These are phyloP conservation scores for Uromys caudimaculatus DNA, from an alignment of 2,797 vertebrate species.

Conservation along the genomic window DNA sequence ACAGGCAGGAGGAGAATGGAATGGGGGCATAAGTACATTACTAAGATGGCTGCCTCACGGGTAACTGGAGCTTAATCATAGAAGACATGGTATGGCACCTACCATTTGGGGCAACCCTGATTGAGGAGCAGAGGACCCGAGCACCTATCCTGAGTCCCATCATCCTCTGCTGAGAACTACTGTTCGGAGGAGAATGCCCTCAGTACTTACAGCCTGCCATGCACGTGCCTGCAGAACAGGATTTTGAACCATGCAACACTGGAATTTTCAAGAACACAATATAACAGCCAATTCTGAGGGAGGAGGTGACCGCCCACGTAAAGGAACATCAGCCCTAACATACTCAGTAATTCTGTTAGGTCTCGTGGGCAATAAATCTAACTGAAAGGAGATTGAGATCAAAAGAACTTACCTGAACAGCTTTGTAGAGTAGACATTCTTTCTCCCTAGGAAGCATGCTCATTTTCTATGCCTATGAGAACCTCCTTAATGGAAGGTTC, in stretches of 20 bases:
- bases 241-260: background rate
- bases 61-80: background rate
- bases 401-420: background rate
- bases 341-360: background rate
- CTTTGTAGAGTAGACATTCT: background rate
- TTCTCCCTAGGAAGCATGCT: background rate
- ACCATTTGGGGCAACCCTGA: background rate
- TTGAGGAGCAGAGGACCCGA: background rate
- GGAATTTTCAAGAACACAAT: background rate
- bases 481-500: no score
- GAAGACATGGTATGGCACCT: background rate
- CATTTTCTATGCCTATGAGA: no score
- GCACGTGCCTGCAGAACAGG: background rate
- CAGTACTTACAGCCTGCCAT: background rate
- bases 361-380: background rate
- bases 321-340: background rate
- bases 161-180: background rate
- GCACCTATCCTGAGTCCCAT: no score
- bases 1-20: background rate
- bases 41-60: background rate
- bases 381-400: background rate
- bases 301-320: no score
- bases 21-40: background rate
- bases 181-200: background rate
- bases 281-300: background rate